These are phyloP conservation scores for Spea hammondii DNA, from an alignment of 2,797 vertebrate species.

Conservation along the genomic window DNA sequence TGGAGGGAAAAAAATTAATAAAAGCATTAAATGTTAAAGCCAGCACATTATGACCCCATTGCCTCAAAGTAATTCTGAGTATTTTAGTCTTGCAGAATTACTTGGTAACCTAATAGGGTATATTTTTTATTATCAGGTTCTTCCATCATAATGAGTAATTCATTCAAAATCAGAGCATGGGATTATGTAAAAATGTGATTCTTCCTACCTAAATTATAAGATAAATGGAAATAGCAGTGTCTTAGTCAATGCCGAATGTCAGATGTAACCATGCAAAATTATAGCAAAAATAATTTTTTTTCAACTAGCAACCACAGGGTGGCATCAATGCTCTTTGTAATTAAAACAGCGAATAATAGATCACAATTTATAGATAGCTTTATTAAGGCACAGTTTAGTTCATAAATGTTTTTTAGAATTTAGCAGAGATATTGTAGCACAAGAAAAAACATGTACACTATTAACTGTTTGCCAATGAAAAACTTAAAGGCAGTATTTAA, in stretches of 20 bases:
- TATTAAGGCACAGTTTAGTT: neutral
- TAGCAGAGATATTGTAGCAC: neutral
- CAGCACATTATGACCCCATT: too few relatives aligned
- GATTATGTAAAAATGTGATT: neutral
- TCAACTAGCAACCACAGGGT: slow-evolving; percentile 70
- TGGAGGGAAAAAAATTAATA: too few relatives aligned
- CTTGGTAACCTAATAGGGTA: too few relatives aligned
- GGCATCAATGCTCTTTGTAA: slow-evolving; percentile 70
- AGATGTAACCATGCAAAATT: slow-evolving; percentile 3
- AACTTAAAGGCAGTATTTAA: neutral
- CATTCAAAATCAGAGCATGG: too few relatives aligned
- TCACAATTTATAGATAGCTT: slow-evolving; percentile 54
- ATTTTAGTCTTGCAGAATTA: too few relatives aligned
- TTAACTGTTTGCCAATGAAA: neutral
- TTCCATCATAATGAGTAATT: too few relatives aligned
- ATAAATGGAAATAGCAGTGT: neutral
- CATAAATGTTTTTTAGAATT: neutral
- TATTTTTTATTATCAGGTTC: too few relatives aligned
- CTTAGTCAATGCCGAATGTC: slow-evolving; percentile 1
- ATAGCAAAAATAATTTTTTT: slow-evolving; percentile 52
- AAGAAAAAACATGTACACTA: neutral
- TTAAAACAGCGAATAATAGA: slow-evolving; percentile 63
- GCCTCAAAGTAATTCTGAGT: too few relatives aligned
- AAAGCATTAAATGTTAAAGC: too few relatives aligned
- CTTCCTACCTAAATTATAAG: neutral